Evolutionary conservation across 2,888 invertebrate genomes (phyloP).

Genomic region (Pseudococcus viburni): DNA sequence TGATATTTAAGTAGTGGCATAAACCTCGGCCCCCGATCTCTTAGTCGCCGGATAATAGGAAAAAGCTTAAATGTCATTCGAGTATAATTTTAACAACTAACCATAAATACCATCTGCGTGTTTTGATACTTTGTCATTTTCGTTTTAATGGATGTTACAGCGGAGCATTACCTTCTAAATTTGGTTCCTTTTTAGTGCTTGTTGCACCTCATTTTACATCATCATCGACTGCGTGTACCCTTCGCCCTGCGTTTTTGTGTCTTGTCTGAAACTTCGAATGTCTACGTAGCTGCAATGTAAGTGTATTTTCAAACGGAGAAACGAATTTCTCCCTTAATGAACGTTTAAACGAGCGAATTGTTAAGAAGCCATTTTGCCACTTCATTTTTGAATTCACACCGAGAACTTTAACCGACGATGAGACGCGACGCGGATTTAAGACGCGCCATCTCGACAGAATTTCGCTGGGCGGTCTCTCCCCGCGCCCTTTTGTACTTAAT

Average conservation of each 20-base stretch:
- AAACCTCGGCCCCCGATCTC: not conserved
- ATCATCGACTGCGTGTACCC: not conserved
- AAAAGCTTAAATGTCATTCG: slow-evolving; percentile 27
- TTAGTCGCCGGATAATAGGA: not conserved
- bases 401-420: not conserved
- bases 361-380: slow-evolving; percentile 27
- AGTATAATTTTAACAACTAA: slow-evolving; percentile 20
- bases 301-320: not conserved
- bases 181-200: slow-evolving; percentile 18
- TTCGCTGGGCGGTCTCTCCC: too few species aligned
- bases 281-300: not conserved
- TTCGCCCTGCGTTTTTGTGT: not conserved
- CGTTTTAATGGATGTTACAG: slow-evolving; percentile 2
- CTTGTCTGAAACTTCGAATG: not conserved
- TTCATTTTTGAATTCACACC: not conserved
- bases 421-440: not conserved
- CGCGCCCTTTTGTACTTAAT: too few species aligned
- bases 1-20: not conserved
- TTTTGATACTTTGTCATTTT: slow-evolving; percentile 8
- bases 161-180: not conserved
- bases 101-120: slow-evolving; percentile 22
- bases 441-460: too few species aligned
- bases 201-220: slow-evolving; percentile 20
- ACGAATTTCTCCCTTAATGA: slow-evolving; percentile 14
- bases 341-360: slow-evolving; percentile 35